These are phyloP conservation scores for Tenthredo scrophulariae DNA, from an alignment of 2,888 invertebrate species.

Conservation along the genomic window DNA sequence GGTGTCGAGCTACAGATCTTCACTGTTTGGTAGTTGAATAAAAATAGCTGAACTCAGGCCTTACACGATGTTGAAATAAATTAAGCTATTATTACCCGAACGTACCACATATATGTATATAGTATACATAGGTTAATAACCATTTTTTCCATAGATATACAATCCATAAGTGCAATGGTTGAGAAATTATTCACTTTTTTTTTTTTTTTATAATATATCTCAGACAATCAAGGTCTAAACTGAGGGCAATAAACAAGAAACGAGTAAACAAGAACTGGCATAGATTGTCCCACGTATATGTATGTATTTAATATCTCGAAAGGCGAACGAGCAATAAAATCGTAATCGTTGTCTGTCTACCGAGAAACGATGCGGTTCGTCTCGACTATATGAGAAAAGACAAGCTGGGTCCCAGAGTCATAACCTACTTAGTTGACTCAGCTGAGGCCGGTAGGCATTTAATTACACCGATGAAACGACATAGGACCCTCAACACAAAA, in stretches of 20 bases:
- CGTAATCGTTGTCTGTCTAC: constrained; percentile 14
- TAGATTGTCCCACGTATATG: not conserved
- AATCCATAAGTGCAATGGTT: not conserved
- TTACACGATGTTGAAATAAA: not conserved
- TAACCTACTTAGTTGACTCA: constrained; percentile 32
- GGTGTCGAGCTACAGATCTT: not conserved
- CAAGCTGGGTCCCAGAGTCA: constrained; percentile 22
- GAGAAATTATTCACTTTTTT: not conserved
- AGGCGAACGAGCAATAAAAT: constrained; percentile 32
- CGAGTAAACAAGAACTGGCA: constrained; percentile 22
- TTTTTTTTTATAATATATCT: not conserved
- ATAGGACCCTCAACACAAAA: constrained; percentile 32
- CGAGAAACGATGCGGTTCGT: constrained; percentile 18
- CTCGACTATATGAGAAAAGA: not conserved
- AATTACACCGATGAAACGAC: constrained; percentile 34
- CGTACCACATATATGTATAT: not conserved
- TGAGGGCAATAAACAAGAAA: constrained; percentile 17
- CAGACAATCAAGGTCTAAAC: not conserved
- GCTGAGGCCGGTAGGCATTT: constrained; percentile 15
- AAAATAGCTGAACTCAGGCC: not conserved
- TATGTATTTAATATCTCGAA: constrained; percentile 11
- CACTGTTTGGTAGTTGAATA: not conserved
- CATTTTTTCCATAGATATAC: not conserved
- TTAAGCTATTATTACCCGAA: not conserved
- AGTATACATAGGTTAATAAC: not conserved